phyloP scores from a whole-genome alignment of 2,797 vertebrate genomes.

The Lemur catta region DNA sequence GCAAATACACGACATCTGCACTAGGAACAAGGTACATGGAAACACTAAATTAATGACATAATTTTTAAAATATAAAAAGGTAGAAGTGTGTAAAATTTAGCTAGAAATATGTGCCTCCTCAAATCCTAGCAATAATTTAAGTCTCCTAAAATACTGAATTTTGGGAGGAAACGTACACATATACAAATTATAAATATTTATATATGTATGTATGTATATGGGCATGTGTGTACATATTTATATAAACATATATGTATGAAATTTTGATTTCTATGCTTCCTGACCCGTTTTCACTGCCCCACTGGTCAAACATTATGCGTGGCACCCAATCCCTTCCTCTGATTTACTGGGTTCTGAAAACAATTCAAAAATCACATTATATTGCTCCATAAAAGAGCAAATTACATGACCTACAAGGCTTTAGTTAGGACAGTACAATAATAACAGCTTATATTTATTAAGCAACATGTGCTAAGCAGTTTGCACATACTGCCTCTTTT shows the following conservation, averaged over 20 bases:
- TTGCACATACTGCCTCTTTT: not conserved
- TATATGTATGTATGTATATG: not conserved
- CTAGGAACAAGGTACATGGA: not conserved
- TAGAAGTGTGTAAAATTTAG: conserved; percentile 39
- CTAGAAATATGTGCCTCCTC: not conserved
- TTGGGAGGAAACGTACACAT: not conserved
- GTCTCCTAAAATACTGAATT: conserved; percentile 54
- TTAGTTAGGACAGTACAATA: conserved; percentile 59
- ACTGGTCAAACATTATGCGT: conserved; percentile 55
- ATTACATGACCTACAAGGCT: conserved; percentile 60
- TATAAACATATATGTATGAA: not conserved
- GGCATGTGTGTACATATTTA: not conserved
- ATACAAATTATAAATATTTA: not conserved
- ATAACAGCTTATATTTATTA: not conserved
- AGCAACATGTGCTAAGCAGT: not conserved
- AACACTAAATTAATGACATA: not conserved
- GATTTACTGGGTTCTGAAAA: conserved; percentile 65
- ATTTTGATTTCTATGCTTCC: conserved; percentile 58
- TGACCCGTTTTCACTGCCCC: conserved; percentile 62
- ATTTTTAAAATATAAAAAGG: not conserved
- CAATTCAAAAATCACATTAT: conserved; percentile 60
- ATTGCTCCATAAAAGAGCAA: conserved; percentile 64
- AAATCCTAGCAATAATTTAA: conserved; percentile 46
- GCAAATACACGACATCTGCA: not conserved
- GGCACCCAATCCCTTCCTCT: not conserved